Conservation (phyloP, 2,113 vertebrate genomes). For the Phasianus colchicus region DNA sequence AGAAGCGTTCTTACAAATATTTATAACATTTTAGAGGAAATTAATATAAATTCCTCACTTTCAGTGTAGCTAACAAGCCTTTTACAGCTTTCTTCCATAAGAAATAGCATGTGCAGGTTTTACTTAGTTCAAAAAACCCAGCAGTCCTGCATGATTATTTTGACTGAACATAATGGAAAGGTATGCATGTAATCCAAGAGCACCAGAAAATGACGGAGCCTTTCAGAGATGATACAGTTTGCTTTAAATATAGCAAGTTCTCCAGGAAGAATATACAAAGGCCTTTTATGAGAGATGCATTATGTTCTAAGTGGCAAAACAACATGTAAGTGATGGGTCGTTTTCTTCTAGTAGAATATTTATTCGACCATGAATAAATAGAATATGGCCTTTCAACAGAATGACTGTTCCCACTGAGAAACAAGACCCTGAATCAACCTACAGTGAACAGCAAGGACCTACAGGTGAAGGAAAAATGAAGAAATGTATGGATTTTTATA, state of each 20-base stretch:
- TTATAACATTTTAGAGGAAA: neutral
- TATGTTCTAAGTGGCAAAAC: neutral
- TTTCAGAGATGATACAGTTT: neutral
- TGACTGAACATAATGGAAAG: neutral
- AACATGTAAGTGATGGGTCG: neutral
- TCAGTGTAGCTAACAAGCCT: neutral
- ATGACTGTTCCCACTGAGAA: neutral
- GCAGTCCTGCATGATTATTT: neutral
- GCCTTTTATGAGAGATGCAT: neutral
- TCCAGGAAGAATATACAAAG: neutral
- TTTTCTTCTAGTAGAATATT: neutral
- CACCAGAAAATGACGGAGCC: neutral
- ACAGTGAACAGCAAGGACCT: neutral
- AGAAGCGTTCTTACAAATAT: neutral
- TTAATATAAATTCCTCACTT: neutral
- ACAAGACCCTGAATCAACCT: neutral
- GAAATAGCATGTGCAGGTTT: neutral
- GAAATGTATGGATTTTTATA: neutral
- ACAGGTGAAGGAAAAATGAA: neutral
- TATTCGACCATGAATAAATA: neutral
- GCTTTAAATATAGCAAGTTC: neutral
- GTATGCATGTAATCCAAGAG: neutral
- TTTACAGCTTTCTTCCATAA: neutral
- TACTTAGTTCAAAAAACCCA: neutral
- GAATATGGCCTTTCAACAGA: neutral